Base-by-base conservation (phyloP, 2,888 invertebrate genomes). In the Drosophila mimica region DNA sequence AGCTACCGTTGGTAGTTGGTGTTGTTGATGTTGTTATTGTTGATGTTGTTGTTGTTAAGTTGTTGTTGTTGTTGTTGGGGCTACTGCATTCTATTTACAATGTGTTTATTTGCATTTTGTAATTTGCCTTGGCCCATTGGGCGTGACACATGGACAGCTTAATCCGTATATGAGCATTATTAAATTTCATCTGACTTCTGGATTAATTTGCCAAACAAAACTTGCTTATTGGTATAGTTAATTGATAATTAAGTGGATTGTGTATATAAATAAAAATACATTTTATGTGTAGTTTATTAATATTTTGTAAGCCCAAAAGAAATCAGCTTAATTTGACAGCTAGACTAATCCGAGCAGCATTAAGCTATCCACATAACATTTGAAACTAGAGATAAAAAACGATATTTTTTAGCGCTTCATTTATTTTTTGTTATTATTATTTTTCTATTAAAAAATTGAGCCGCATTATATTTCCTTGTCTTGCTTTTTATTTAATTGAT, bases 51-150 rank as follows among this genome's bases (percentile, higher is more conserved):
- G 58, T 30, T 62, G 58, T 25, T n/a, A n/a, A n/a, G n/a, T n/a
- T 48, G 9, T 54, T 67, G 53, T 48, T 57, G 33, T 53, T 62
- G 68, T 59, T 57, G 49, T 70, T 73, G 51, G 65, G 13, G 20
- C 85, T 13, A 20, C 13, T 11, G 11, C 13, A 74, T 86, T 83
- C 78, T 74, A 83, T 82, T 82, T 76, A 65, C 66, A 66, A 69
- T 84, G 64, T 68, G 69, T 76, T 70, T 70, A 71, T 56, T 68
- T 69, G 58, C 49, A 33, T 46, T 17, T n/a, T 56, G 79, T 38
- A 66, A 64, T 61, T 76, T 70, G 25, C 79, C 76, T 77, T 79
- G 79, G 65, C 40, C 51, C 63, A 61, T 68, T 73, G 73, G 51
- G 72, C 63, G 57, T 64, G 38, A 54, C 56, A 43, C 17, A 40